Conservation (phyloP, 2,888 invertebrate species). For the Dryobotodes eremita region DNA sequence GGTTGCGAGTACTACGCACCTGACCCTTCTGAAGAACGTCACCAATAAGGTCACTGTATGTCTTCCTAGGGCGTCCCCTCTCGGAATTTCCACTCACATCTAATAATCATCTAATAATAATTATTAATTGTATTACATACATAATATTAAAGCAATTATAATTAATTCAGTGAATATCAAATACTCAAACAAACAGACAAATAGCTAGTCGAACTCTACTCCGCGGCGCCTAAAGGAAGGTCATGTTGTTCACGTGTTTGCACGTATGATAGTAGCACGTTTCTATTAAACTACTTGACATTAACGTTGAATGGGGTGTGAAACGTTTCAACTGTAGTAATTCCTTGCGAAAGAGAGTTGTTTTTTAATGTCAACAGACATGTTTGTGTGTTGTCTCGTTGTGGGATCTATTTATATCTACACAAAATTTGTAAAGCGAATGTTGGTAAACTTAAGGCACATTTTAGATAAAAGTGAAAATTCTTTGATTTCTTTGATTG, state of each 20-base stretch:
- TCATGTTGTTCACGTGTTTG: conserved; percentile 13
- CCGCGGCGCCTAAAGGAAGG: conserved; percentile 18
- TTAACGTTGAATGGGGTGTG: neutral
- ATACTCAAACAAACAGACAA: conserved; percentile 24
- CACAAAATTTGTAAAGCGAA: neutral
- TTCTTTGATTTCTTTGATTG: neutral
- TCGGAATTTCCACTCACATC: too few species aligned
- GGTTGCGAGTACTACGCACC: too few species aligned
- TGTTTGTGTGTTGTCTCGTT: too few species aligned
- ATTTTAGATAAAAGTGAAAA: neutral
- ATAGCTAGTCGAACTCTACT: conserved; percentile 8
- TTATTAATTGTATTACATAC: too few species aligned
- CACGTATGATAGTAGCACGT: neutral
- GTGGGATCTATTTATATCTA: neutral
- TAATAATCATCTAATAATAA: too few species aligned
- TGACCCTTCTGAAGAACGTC: too few species aligned
- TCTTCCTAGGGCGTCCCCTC: too few species aligned
- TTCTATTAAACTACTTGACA: conserved; percentile 7
- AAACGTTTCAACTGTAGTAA: neutral
- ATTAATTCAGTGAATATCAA: conserved; percentile 8
- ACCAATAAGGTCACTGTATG: too few species aligned
- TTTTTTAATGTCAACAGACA: neutral
- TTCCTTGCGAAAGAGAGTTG: too few species aligned
- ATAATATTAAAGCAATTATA: too few species aligned
- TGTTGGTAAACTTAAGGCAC: neutral